Conservation (phyloP, 2,113 vertebrate genomes). For the Dermatemys mawii region DNA sequence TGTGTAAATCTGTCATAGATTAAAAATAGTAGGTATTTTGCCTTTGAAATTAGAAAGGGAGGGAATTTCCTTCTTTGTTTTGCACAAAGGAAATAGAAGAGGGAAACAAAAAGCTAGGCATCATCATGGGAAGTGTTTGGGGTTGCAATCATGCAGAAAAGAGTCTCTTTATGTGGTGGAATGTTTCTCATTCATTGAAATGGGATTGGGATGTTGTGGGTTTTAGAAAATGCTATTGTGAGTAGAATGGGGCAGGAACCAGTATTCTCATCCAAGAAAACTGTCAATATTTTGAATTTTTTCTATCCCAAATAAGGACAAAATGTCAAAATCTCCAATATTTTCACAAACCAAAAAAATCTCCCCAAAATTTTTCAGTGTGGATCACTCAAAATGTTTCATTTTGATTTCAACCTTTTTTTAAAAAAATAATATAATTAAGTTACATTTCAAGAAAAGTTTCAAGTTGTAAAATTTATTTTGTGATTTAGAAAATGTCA, state of each 20-base stretch:
- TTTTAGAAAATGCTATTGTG: neutral
- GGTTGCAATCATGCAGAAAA: neutral
- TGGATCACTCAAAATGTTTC: neutral
- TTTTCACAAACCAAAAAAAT: neutral
- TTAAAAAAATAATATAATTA: neutral
- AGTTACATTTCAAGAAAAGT: neutral
- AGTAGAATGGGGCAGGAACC: accelerated
- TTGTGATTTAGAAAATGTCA: neutral
- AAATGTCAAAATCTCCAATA: neutral
- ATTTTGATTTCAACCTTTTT: neutral
- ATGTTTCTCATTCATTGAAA: neutral
- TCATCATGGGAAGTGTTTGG: too few relatives aligned
- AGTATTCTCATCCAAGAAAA: neutral
- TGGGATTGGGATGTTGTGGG: neutral
- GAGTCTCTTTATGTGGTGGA: neutral
- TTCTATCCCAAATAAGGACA: neutral
- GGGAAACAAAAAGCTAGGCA: too few relatives aligned
- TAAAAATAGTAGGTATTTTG: neutral
- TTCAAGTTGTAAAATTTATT: neutral
- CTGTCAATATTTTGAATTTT: neutral
- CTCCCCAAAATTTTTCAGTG: too few relatives aligned
- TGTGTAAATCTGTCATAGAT: neutral
- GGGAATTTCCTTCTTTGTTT: too few relatives aligned
- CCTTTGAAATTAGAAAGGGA: neutral
- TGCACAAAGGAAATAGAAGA: too few relatives aligned